These are phyloP conservation scores for Odontamblyopus lacepedii DNA, from an alignment of 2,797 vertebrate genomes.

Conservation along the genomic window DNA sequence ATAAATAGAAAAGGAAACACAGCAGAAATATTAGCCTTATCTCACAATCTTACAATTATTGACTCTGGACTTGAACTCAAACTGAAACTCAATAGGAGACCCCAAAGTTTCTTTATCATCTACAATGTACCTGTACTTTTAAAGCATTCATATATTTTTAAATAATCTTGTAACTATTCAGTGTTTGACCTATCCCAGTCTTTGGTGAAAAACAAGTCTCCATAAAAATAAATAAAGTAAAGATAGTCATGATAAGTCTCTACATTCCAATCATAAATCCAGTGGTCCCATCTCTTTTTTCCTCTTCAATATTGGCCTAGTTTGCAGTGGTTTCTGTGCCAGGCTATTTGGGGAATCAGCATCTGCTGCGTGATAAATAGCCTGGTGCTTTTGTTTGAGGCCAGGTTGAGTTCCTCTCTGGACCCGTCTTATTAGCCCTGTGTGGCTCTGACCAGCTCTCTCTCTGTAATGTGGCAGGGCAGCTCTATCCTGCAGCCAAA, in stretches of 20 bases:
- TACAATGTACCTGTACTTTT: too few species aligned
- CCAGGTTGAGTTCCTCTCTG: slow-evolving; percentile 75
- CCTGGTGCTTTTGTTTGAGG: slow-evolving; percentile 78
- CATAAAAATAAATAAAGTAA: slow-evolving; percentile 3
- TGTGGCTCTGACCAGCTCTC: slow-evolving; percentile 48
- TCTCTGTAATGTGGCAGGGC: slow-evolving; percentile 24
- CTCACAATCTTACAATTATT: background rate
- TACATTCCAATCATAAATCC: slow-evolving; percentile 68
- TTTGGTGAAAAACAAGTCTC: background rate
- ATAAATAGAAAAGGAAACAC: background rate
- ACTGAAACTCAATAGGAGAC: background rate
- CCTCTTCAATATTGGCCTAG: slow-evolving; percentile 78
- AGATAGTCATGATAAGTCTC: slow-evolving; percentile 34
- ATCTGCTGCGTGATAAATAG: slow-evolving; percentile 83
- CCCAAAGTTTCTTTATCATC: background rate
- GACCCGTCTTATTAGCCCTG: slow-evolving; percentile 58
- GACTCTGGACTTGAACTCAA: background rate
- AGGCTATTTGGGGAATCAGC: slow-evolving; percentile 83
- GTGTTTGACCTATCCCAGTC: background rate
- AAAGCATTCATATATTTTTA: too few species aligned
- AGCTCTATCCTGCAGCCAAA: slow-evolving; percentile 21
- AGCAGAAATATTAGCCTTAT: background rate
- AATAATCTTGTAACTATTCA: background rate
- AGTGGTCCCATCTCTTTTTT: slow-evolving; percentile 49
- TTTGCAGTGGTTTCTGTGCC: slow-evolving; percentile 81